These are phyloP conservation scores for Phragmatobia fuliginosa DNA, from an alignment of 2,888 invertebrate species.

Conservation along the genomic window DNA sequence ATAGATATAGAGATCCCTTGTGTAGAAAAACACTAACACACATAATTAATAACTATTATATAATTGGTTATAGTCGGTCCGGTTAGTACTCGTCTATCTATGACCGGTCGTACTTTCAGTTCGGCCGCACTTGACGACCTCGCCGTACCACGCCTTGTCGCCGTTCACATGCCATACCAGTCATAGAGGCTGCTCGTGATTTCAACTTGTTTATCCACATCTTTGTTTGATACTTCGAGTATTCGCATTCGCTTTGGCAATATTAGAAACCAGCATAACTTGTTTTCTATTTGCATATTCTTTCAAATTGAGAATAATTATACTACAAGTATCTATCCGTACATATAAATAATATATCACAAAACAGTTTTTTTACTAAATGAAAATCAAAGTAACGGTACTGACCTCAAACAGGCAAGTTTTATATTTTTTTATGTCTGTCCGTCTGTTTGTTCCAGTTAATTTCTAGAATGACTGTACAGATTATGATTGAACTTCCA, in stretches of 20 bases:
- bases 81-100: slow-evolving; percentile 31
- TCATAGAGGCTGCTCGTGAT: slow-evolving; percentile 63
- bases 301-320: not conserved
- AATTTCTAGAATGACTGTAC: too few species aligned
- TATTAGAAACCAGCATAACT: slow-evolving; percentile 39
- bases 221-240: slow-evolving; percentile 26
- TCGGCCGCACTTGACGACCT: slow-evolving; percentile 72
- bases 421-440: too few species aligned
- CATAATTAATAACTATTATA: slow-evolving; percentile 8
- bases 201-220: slow-evolving; percentile 73
- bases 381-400: too few species aligned
- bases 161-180: slow-evolving; percentile 79
- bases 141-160: slow-evolving; percentile 70
- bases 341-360: too few species aligned
- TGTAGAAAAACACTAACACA: not conserved
- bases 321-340: slow-evolving; percentile 14
- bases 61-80: slow-evolving; percentile 18
- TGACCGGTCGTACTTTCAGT: slow-evolving; percentile 74
- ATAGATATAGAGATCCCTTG: not conserved
- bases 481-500: too few species aligned
- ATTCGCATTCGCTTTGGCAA: slow-evolving; percentile 43
- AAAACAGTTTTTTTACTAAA: too few species aligned
- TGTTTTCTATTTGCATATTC: slow-evolving; percentile 42
- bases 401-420: too few species aligned
- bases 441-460: too few species aligned